These are phyloP conservation scores for Geophilus truncorum DNA, from an alignment of 2,888 invertebrate species.

Conservation along the genomic window DNA sequence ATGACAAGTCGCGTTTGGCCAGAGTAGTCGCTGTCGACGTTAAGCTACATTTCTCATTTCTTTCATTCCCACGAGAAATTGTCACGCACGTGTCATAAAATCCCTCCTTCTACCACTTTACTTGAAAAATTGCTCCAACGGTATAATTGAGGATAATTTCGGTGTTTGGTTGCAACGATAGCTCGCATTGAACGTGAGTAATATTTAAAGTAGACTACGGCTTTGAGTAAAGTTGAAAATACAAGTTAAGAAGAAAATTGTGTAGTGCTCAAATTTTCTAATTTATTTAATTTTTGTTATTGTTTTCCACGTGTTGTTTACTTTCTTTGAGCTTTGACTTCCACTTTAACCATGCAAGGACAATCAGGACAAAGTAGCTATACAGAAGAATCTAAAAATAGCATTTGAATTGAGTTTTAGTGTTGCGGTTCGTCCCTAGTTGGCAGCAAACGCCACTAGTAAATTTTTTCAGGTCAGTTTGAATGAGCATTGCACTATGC, in stretches of 20 bases:
- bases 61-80: not conserved
- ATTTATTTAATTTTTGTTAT: not conserved
- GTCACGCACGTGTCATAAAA: not conserved
- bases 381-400: not conserved
- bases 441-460: too few relatives aligned
- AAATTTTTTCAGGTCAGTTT: too few relatives aligned
- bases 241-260: too few relatives aligned
- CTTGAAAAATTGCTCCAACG: not conserved
- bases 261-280: not conserved
- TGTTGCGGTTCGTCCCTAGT: too few relatives aligned
- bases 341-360: not conserved
- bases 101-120: not conserved
- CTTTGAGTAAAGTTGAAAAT: not conserved
- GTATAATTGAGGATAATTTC: not conserved
- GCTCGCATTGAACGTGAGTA: not conserved
- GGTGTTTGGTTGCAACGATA: not conserved
- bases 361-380: not conserved
- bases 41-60: too few relatives aligned
- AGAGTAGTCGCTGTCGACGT: too few relatives aligned
- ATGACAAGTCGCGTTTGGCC: too few relatives aligned
- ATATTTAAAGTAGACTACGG: not conserved
- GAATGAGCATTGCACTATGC: too few relatives aligned
- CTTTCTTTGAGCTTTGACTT: too few relatives aligned
- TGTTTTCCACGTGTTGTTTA: too few relatives aligned
- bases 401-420: not conserved